Percentiles rank a stretch among this genome's conserved stretches.
phyloP scores from a whole-genome alignment of 2,113 vertebrate genomes.

The Alectura lathami region DNA sequence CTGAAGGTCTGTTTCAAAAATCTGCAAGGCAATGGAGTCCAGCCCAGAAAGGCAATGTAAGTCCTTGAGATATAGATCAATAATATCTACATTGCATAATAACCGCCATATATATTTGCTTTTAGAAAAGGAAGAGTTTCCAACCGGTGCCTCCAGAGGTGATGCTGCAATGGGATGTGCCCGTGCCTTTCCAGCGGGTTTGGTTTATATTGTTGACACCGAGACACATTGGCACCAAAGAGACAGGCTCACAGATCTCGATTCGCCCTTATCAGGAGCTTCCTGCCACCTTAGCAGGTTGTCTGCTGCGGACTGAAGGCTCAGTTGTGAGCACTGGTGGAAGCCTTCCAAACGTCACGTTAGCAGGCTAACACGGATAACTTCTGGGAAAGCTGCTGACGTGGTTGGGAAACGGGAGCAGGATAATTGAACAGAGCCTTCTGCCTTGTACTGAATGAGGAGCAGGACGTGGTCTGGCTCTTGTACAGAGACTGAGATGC shows the following conservation, averaged over 20 bases:
- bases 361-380: background rate
- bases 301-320: background rate
- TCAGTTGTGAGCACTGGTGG: background rate
- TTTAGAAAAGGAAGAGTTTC: background rate
- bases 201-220: background rate
- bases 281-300: background rate
- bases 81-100: background rate
- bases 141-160: background rate
- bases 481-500: background rate
- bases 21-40: background rate
- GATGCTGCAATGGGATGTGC: background rate
- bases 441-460: accelerated
- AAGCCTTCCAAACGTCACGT: background rate
- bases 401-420: background rate
- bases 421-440: background rate
- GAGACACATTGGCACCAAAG: background rate
- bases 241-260: background rate
- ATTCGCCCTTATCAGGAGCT: background rate
- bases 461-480: background rate
- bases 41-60: background rate
- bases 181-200: accelerated
- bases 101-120: background rate
- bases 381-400: background rate
- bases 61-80: background rate
- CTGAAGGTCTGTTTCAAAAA: background rate